Evolutionary conservation across 2,113 vertebrate genomes (phyloP), one percentile per base, ranked within the genome.

Genomic region (Mustela lutreola): DNA sequence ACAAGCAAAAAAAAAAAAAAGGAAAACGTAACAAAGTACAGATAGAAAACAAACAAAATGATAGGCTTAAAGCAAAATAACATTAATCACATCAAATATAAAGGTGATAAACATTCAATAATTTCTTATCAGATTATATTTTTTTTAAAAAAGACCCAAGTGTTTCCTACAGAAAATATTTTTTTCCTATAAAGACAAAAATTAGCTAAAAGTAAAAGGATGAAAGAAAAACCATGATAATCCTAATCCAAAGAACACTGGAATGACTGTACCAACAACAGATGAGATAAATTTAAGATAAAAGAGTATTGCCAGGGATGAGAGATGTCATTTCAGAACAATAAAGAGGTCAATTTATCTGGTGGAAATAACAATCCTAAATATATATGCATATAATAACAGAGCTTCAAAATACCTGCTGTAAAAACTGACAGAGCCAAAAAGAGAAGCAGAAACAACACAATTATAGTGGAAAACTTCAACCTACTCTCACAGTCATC

Each of bases 381-480:
- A 89, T 24, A 11, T 50, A 50, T 70, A 50, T 58, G 14, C 36
- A 79, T 2, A 15, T 56, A 91, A 73, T 2, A 75, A n/a, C n/a
- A 90, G 22, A 80, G 26, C 14, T 50, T 70, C 80, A 60, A 87
- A 92, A 15, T 33, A 62, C 36, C 48, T 67, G n/a, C 48, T 82
- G 48, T 24, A 86, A 82, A 94, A 81, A 28, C 12, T 39, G 21
- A 94, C 53, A 87, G 65, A 93, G 48, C 3, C 63, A 4, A 91
- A 93, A 83, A 26, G 58, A 93, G 36, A 94, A 78, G 71, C 2
- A 73, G n/a, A 73, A 92, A 96, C 81, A 28, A 67, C 36, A 56
- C n/a, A 93, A 63, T 63, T 73, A 73, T 2, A 39, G 21, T 18
- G 33, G 26, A 16, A 95, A 88, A 92, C 6, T 33, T 87, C 18